Base-by-base conservation (phyloP, 2,113 vertebrate genomes). In the Hypocryptadius cinnamomeus region DNA sequence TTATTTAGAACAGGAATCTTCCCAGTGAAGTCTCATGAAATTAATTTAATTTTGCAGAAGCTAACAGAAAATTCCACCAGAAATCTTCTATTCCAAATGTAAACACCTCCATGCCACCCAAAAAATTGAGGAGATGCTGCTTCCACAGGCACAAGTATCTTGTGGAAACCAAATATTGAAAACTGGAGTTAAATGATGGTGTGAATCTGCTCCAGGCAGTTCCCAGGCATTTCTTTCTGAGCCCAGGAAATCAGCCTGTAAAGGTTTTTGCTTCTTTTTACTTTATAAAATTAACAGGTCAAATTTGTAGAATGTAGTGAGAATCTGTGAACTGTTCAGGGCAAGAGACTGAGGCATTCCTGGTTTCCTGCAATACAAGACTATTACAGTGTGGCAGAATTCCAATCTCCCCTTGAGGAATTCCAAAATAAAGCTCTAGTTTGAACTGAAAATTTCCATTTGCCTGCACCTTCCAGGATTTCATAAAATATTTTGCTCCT, bases 361-460 rank as follows among this genome's bases (percentile, higher is more conserved):
- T 82, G 45, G 45, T 79, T 92, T 85, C 45, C 87, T 94, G 79
- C 65, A 79, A 66, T 10, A 3, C 6, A 69, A 72, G 17, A 9
- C 50, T 85, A 23, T 70, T 59, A 57, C 45, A 92, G 42, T 9
- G 31, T 85, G 85, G 79, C 95, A 89, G 76, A 60, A 31, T 50
- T 79, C 81, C 91, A 93, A 10, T 2, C 85, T 87, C 47, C 70
- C 70, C 70, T 89, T 60, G 53, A 92, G 68, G 64, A 94, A 95
- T 91, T 87, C 71, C 94, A 93, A 89, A 91, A 77, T 44, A 91
- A 89, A 91, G 68, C 39, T 61, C 22, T 18, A 47, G 35, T 63
- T 95, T 30, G 54, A 74, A 91, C 48, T 12, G 47, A 91, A 80
- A 89, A 63, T 63, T 85, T 93, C 86, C 73, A 92, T 40, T 95